Percentiles rank a stretch among this genome's conserved stretches.
These are phyloP conservation scores for Microplitis mediator DNA, from an alignment of 1,140 invertebrate species.

Conservation along the genomic window DNA sequence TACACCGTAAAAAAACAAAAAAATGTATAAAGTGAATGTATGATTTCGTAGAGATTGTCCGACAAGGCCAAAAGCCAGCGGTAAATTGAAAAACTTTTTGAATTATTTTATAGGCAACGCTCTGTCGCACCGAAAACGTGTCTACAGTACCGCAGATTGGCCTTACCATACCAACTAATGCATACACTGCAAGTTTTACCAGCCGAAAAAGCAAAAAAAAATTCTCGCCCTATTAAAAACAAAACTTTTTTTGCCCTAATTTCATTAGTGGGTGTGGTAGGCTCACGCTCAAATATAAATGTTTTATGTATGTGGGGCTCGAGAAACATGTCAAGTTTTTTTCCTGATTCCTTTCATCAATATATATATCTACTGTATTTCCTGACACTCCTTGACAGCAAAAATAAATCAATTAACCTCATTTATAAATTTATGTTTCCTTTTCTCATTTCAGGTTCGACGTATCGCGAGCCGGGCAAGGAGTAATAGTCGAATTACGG, in stretches of 20 bases:
- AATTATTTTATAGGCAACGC: slow-evolving; percentile 20
- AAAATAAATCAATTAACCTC: neutral
- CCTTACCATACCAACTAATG: neutral
- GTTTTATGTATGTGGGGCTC: no score
- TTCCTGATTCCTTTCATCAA: neutral
- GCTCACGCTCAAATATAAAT: no score
- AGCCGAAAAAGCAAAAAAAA: neutral
- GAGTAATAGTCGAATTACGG: slow-evolving; percentile 13
- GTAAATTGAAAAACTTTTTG: slow-evolving; percentile 34
- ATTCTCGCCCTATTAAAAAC: neutral
- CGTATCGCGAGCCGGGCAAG: neutral
- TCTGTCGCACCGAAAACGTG: slow-evolving; percentile 14
- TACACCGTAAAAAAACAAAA: neutral
- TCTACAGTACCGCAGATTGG: neutral
- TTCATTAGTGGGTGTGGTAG: no score
- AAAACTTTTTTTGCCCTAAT: neutral
- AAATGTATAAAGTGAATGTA: neutral
- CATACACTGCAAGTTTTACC: neutral
- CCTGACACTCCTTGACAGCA: neutral
- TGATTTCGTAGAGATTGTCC: neutral
- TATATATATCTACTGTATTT: neutral
- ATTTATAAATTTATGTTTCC: neutral
- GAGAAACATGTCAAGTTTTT: no score
- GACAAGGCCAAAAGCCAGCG: slow-evolving; percentile 5
- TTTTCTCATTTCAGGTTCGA: slow-evolving; percentile 21